Percentiles rank a stretch among this genome's conserved stretches.
Conservation (phyloP, 92 coral and sea anemone genomes). For the Epizoanthus illoricatus region DNA sequence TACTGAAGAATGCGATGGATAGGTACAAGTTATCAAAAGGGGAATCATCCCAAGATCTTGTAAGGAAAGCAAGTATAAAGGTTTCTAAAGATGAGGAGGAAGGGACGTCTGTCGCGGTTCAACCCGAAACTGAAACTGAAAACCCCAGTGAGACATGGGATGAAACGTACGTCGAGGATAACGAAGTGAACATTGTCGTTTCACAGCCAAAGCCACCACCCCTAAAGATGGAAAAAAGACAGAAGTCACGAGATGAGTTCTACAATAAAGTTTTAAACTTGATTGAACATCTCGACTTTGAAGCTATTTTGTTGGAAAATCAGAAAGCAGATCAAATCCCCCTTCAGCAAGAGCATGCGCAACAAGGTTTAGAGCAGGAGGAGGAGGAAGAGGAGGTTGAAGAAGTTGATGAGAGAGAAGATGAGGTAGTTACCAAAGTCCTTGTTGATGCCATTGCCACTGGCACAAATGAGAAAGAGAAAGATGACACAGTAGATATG, state of each 20-base stretch:
- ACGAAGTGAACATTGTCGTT: too few species aligned
- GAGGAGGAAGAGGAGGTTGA: conserved; percentile 30
- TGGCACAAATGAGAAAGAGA: conserved; percentile 29
- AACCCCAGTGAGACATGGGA: conserved; percentile 3
- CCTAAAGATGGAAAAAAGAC: conserved; percentile 8
- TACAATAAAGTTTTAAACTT: conserved; percentile 7
- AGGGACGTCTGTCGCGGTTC: conserved; percentile 16
- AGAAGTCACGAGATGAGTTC: conserved; percentile 21
- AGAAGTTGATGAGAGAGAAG: conserved; percentile 24
- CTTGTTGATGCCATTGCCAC: not conserved
- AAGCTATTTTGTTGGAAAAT: conserved; percentile 19
- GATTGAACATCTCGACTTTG: conserved; percentile 30
- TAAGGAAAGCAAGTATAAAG: conserved; percentile 13
- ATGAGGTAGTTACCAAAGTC: not conserved
- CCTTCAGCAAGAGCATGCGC: not conserved
- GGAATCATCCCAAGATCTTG: not conserved
- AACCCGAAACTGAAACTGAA: not conserved
- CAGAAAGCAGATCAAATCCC: not conserved
- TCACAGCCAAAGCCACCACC: not conserved
- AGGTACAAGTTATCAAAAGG: conserved; percentile 32
- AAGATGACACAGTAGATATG: conserved; percentile 39
- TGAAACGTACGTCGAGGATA: not conserved
- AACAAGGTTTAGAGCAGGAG: not conserved
- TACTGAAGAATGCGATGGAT: conserved; percentile 46
- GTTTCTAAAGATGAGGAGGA: not conserved